Percentiles rank a stretch among this genome's conserved stretches.
These are phyloP conservation scores for Synergus gifuensis DNA, from an alignment of 2,888 invertebrate species.

Conservation along the genomic window DNA sequence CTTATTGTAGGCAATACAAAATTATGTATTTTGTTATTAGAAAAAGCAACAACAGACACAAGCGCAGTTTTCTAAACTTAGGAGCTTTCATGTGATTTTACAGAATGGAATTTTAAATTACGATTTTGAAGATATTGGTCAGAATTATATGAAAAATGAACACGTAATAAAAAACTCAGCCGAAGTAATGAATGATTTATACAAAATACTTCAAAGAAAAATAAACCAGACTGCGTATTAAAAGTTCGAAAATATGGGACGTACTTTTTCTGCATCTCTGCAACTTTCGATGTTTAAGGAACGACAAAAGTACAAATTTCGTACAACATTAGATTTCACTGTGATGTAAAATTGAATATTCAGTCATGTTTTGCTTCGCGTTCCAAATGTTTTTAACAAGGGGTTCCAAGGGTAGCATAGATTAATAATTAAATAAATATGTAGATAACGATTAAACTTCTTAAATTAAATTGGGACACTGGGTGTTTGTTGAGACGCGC, in stretches of 20 bases:
- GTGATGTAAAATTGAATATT: not conserved
- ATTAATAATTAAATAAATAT: constrained; percentile 12
- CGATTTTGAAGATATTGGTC: not conserved
- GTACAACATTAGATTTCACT: not conserved
- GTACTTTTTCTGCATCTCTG: not conserved
- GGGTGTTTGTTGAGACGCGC: not conserved
- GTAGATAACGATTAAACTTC: constrained; percentile 11
- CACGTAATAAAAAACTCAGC: not conserved
- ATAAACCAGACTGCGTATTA: not conserved
- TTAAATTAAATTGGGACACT: constrained; percentile 17
- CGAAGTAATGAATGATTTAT: not conserved
- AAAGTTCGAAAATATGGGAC: not conserved
- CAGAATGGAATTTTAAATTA: not conserved
- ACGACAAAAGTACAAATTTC: not conserved
- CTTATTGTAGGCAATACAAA: constrained; percentile 16
- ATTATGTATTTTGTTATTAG: constrained; percentile 12
- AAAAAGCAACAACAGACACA: constrained; percentile 19
- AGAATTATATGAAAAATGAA: not conserved
- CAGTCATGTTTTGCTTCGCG: constrained; percentile 15
- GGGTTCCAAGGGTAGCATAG: not conserved
- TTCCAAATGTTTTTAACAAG: not conserved
- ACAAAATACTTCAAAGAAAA: not conserved
- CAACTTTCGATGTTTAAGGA: not conserved
- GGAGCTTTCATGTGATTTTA: constrained; percentile 6
- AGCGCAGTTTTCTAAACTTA: constrained; percentile 10